A percentile compares a stretch with the other conserved stretches of the same genome.
These are phyloP conservation scores for Anseranas semipalmata DNA, from an alignment of 2,113 vertebrate species.

Conservation along the genomic window DNA sequence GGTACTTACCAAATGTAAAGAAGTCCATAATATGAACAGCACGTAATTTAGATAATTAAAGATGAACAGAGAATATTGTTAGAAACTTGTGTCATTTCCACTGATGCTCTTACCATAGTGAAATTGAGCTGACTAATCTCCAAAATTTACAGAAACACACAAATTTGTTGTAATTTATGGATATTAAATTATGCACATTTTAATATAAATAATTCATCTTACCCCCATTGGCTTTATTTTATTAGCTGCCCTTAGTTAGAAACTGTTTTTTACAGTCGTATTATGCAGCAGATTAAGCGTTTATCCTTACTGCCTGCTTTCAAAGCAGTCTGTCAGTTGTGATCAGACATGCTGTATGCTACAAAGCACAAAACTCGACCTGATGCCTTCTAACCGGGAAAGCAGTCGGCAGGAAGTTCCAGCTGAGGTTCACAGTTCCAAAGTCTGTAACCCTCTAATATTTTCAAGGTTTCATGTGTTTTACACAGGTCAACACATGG, in stretches of 20 bases:
- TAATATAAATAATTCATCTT: conserved; percentile 48
- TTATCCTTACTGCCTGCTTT: conserved; percentile 63
- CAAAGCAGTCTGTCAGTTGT: conserved; percentile 75
- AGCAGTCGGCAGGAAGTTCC: conserved; percentile 69
- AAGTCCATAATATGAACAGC: neutral
- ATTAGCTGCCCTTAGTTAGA: conserved; percentile 37
- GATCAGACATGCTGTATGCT: conserved; percentile 63
- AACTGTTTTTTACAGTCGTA: conserved; percentile 7
- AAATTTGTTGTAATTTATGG: conserved; percentile 22
- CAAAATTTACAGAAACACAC: neutral
- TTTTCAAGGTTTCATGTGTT: conserved; percentile 59
- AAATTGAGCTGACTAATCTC: neutral
- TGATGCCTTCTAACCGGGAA: conserved; percentile 41
- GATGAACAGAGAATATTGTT: neutral
- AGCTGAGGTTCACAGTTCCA: conserved; percentile 64
- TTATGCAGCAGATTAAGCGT: conserved; percentile 59
- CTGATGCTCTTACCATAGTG: neutral
- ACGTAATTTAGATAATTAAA: neutral
- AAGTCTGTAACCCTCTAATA: conserved; percentile 63
- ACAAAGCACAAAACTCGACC: conserved; percentile 58
- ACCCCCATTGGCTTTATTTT: conserved; percentile 13
- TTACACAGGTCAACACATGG: conserved; percentile 35
- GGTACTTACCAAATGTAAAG: neutral
- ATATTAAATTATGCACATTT: conserved; percentile 49
- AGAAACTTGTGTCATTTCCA: neutral